Evolutionary conservation across 2,113 vertebrate genomes (phyloP).

Genomic region (Myotis davidii): DNA sequence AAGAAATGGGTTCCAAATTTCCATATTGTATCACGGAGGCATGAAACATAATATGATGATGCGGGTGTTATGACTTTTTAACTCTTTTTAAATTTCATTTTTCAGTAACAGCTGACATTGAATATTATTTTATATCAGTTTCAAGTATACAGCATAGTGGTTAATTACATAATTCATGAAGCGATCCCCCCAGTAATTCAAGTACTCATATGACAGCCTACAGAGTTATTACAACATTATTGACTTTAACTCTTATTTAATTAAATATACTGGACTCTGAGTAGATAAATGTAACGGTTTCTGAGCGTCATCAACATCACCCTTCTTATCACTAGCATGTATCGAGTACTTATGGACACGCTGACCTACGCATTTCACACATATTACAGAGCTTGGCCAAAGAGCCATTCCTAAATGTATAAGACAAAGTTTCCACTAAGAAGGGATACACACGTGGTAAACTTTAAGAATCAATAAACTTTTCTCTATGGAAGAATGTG

Average conservation of each 20-base stretch:
- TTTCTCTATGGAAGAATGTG: conserved; percentile 30
- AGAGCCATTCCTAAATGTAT: not conserved
- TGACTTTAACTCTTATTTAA: not conserved
- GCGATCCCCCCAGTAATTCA: not conserved
- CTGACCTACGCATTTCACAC: not conserved
- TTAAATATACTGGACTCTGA: not conserved
- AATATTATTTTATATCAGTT: not conserved
- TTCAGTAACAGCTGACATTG: not conserved
- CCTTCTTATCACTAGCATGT: not conserved
- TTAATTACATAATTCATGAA: not conserved
- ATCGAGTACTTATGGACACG: not conserved
- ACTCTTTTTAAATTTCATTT: not conserved
- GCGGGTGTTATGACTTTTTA: not conserved
- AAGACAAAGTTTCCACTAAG: not conserved
- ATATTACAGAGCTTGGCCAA: not conserved
- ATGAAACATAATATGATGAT: not conserved
- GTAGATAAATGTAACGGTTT: not conserved
- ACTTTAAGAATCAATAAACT: not conserved
- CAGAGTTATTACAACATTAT: not conserved
- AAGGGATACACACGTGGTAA: not conserved
- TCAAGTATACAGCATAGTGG: not conserved
- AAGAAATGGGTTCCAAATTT: not conserved
- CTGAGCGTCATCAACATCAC: not conserved
- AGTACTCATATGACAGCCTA: not conserved
- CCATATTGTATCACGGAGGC: not conserved